A percentile compares a stretch with the other conserved stretches of the same genome.
These are phyloP conservation scores for Papilio polytes DNA, from an alignment of 1,140 invertebrate species.

Conservation along the genomic window DNA sequence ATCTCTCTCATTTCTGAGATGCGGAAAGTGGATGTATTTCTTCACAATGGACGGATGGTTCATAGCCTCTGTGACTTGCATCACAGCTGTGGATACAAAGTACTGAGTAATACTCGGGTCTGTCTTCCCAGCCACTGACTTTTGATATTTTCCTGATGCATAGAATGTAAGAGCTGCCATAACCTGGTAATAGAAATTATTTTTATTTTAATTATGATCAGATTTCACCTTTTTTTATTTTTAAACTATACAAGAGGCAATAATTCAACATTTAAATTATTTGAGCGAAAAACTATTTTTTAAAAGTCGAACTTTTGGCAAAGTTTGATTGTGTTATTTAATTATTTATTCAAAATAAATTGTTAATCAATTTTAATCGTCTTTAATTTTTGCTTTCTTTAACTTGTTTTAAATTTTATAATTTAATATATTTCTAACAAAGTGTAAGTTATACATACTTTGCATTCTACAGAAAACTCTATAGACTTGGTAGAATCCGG, in stretches of 20 bases:
- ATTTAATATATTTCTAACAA: background rate
- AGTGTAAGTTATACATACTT: slow-evolving; percentile 52
- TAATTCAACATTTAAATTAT: too few relatives aligned
- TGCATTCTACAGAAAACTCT: slow-evolving; percentile 77
- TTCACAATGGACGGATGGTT: slow-evolving; percentile 71
- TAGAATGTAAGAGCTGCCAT: slow-evolving; percentile 72
- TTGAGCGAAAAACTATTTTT: too few relatives aligned
- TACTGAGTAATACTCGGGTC: slow-evolving; percentile 74
- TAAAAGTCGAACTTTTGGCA: too few relatives aligned
- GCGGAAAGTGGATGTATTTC: slow-evolving; percentile 78
- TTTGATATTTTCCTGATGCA: slow-evolving; percentile 74
- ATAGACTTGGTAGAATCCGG: slow-evolving; percentile 72
- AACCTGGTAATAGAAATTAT: slow-evolving; percentile 54
- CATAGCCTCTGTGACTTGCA: slow-evolving; percentile 74
- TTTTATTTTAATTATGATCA: too few relatives aligned
- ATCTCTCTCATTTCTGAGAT: slow-evolving; percentile 65
- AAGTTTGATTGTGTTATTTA: too few relatives aligned
- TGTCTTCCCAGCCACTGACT: slow-evolving; percentile 63
- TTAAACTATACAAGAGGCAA: too few relatives aligned
- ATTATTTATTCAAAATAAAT: too few relatives aligned
- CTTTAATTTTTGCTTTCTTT: background rate
- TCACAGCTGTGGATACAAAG: slow-evolving; percentile 70
- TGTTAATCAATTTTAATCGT: too few relatives aligned
- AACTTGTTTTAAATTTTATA: background rate
- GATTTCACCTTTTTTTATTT: too few relatives aligned